Conservation (phyloP, 2,113 vertebrate genomes). For the Paradoxurus hermaphroditus region DNA sequence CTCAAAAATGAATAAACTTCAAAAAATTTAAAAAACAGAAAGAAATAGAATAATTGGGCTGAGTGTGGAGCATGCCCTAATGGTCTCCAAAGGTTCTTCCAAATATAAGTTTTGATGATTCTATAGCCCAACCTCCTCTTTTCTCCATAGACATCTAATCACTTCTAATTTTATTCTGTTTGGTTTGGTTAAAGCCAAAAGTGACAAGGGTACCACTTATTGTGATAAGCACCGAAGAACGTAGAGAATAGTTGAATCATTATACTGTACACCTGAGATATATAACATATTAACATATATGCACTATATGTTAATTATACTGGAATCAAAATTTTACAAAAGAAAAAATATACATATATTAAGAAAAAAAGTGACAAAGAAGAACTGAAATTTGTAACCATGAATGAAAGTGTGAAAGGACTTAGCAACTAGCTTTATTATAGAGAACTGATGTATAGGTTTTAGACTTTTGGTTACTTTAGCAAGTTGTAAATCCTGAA, state of each 20-base stretch:
- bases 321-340: background rate
- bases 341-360: background rate
- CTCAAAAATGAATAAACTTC: no score
- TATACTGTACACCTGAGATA: background rate
- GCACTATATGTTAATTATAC: background rate
- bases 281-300: background rate
- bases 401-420: background rate
- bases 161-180: background rate
- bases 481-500: constrained; percentile 49
- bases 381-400: background rate
- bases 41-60: background rate
- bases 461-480: constrained; percentile 51
- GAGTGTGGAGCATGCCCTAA: background rate
- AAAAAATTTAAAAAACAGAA: no score
- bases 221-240: background rate
- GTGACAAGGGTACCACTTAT: background rate
- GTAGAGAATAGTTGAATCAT: background rate
- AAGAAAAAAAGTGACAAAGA: background rate
- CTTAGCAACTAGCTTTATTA: background rate
- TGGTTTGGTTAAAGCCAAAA: background rate
- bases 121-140: background rate
- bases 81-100: background rate
- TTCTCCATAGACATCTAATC: background rate
- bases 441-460: background rate
- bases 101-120: background rate